Conservation (phyloP, 2,888 invertebrate genomes). For the Morpho achilles region DNA sequence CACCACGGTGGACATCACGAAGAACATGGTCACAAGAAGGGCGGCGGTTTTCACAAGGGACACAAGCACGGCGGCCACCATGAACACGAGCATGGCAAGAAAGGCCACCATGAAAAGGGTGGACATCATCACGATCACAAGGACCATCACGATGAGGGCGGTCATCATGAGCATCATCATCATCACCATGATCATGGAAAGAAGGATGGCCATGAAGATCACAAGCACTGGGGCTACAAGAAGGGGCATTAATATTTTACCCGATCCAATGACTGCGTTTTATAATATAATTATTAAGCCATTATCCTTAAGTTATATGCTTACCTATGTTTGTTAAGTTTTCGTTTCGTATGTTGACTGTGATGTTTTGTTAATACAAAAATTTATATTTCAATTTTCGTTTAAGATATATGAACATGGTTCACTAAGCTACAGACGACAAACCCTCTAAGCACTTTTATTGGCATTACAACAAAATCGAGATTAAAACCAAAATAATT, state of each 20-base stretch:
- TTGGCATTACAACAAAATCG: too few species aligned
- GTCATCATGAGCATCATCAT: slow-evolving; percentile 87
- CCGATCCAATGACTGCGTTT: slow-evolving; percentile 33
- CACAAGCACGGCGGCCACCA: slow-evolving; percentile 88
- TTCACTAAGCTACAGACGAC: not conserved
- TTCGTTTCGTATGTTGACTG: slow-evolving; percentile 53
- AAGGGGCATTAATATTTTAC: slow-evolving; percentile 66
- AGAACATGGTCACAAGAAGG: slow-evolving; percentile 89
- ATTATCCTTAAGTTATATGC: slow-evolving; percentile 47
- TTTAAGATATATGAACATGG: slow-evolving; percentile 1
- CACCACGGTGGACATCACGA: slow-evolving; percentile 89
- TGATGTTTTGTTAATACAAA: slow-evolving; percentile 54
- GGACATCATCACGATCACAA: slow-evolving; percentile 89
- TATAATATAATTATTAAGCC: slow-evolving; percentile 45
- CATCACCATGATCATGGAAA: slow-evolving; percentile 87
- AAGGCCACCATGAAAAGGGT: slow-evolving; percentile 89
- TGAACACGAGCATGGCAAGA: slow-evolving; percentile 89
- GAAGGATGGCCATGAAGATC: slow-evolving; percentile 89
- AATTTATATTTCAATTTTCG: slow-evolving; percentile 28
- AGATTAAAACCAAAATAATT: slow-evolving; percentile 31
- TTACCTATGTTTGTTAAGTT: slow-evolving; percentile 47
- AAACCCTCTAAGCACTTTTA: too few species aligned
- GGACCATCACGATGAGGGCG: slow-evolving; percentile 88
- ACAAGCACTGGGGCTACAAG: slow-evolving; percentile 88
- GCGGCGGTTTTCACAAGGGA: slow-evolving; percentile 88